phyloP scores from a whole-genome alignment of 2,888 invertebrate species.

The Eilema sororculum region DNA sequence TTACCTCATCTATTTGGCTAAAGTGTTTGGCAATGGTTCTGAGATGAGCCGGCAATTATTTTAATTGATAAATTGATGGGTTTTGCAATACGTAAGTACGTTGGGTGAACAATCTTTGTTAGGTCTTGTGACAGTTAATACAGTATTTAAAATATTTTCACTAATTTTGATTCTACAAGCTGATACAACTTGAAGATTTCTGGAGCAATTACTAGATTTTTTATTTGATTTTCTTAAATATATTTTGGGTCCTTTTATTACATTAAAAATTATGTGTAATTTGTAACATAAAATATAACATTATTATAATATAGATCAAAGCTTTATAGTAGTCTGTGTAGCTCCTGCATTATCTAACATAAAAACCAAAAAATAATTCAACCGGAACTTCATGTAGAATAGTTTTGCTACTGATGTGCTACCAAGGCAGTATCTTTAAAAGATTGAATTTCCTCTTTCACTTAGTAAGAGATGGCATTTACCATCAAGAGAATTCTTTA shows the following conservation, averaged over 20 bases:
- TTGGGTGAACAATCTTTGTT: background rate
- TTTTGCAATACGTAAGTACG: conserved; percentile 24
- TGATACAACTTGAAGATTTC: background rate
- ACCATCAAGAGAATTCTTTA: background rate
- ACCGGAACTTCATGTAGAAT: background rate
- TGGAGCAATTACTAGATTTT: background rate
- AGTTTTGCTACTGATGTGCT: background rate
- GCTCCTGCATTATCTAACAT: background rate
- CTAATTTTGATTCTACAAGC: background rate
- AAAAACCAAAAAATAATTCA: background rate
- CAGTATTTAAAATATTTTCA: background rate
- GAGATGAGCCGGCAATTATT: conserved; percentile 36
- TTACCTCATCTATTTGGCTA: conserved; percentile 51
- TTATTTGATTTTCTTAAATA: background rate
- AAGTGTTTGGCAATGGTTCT: conserved; percentile 57
- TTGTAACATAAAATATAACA: background rate
- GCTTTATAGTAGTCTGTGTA: background rate
- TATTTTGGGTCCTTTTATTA: background rate
- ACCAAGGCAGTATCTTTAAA: background rate
- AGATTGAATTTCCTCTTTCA: background rate
- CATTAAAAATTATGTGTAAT: background rate
- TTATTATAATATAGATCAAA: background rate
- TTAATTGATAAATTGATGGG: conserved; percentile 41
- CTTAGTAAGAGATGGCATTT: no score
- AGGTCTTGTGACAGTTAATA: background rate